Evolutionary conservation across 2,888 invertebrate genomes (phyloP), one percentile per base, ranked within the genome.

Genomic region (Cabera pusaria): DNA sequence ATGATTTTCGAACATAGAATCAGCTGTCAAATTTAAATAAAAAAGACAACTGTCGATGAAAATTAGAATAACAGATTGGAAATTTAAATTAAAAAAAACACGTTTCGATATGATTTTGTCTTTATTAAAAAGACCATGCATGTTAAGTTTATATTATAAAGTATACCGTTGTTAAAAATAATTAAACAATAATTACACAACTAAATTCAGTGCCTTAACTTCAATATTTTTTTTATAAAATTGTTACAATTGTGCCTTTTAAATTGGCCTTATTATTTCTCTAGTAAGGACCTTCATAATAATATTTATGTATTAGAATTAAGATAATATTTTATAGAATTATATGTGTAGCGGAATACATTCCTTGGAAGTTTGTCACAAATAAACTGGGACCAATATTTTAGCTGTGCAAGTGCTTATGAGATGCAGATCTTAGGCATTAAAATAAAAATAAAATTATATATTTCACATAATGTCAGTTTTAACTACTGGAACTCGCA

Each of bases 241-340:
- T 49, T 57, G 55, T 58, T 55, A 50, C 55, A 64, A 44, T 58
- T 38, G 65, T 68, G 69, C 69, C 67, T 68, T 67, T 46, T 6
- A 20, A 23, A 9, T n/a, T n/a, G n/a, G n/a, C n/a, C n/a, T n/a
- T n/a, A n/a, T 17, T 41, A 31, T 22, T 42, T 40, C 31, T 24
- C 43, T 9, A 22, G 2, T 19, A 29, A 29, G 31, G 21, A 32
- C 29, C 31, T 42, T 25, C 36, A 46, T 39, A 45, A 45, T 47
- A 29, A 38, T 45, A 37, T 49, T 39, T 48, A 53, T 48, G 34
- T 54, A 36, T 14, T 52, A 45, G 37, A 5, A 26, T 36, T 32
- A 29, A 28, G 18, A 26, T 20, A 22, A n/a, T 38, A 36, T 40
- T 20, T 19, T 20, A 27, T 19, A 8, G 49, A 43, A 48, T 44